phyloP scores from a whole-genome alignment of 2,113 vertebrate species.

The Theristicus caerulescens region DNA sequence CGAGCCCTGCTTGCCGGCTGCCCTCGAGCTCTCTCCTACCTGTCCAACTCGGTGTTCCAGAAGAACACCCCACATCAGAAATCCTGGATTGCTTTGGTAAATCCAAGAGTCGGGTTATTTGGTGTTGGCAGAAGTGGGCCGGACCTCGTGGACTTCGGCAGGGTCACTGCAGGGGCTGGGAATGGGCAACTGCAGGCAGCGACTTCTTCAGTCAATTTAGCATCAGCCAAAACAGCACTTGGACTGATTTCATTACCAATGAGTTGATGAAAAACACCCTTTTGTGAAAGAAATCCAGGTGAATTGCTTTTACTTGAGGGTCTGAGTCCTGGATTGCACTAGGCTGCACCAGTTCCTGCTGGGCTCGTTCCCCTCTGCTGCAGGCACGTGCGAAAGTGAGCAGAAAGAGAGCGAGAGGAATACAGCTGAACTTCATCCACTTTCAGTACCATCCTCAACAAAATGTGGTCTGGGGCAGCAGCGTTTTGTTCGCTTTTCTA shows the following conservation, averaged over 20 bases:
- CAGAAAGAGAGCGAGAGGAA: neutral
- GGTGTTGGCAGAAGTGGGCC: neutral
- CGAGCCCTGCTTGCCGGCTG: fast-evolving
- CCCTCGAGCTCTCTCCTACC: neutral
- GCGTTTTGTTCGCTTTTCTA: neutral
- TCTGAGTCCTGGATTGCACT: neutral
- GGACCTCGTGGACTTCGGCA: neutral
- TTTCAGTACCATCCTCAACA: neutral
- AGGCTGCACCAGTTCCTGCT: fast-evolving
- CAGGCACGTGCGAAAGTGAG: fast-evolving
- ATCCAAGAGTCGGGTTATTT: fast-evolving
- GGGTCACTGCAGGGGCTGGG: neutral
- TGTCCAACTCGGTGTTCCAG: neutral
- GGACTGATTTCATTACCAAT: neutral
- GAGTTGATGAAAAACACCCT: neutral
- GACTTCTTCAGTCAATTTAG: neutral
- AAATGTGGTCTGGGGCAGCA: neutral
- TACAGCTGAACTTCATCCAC: neutral
- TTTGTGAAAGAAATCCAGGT: neutral
- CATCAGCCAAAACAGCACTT: neutral
- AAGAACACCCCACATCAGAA: neutral
- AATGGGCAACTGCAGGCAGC: fast-evolving
- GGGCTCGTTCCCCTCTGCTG: neutral
- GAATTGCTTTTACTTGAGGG: neutral
- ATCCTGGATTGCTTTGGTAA: neutral